A percentile compares a stretch with the other conserved stretches of the same genome.
Evolutionary conservation across 2,888 invertebrate genomes (phyloP).

Genomic region (Mythimna ferrago): DNA sequence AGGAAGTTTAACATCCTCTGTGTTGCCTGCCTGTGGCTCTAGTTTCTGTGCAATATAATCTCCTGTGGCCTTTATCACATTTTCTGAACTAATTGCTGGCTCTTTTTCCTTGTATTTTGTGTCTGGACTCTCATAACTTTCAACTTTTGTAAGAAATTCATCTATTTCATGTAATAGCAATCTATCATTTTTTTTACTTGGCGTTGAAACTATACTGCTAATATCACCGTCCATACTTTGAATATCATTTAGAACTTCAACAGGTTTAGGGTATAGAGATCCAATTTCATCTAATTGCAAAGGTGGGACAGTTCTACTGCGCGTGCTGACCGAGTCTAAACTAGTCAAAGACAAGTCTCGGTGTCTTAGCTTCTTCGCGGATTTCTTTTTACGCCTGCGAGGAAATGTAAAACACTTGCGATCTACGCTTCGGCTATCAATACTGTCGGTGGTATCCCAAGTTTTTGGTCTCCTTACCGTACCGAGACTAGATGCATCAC

Average conservation of each 20-base stretch:
- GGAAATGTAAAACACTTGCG: constrained; percentile 85
- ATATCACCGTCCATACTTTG: constrained; percentile 88
- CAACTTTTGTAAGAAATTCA: constrained; percentile 86
- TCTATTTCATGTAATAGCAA: constrained; percentile 87
- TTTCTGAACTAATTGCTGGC: constrained; percentile 73
- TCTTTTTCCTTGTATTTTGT: constrained; percentile 74
- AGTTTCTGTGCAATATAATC: constrained; percentile 83
- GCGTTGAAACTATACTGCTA: constrained; percentile 86
- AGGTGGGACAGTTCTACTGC: constrained; percentile 67
- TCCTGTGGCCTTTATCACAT: constrained; percentile 85
- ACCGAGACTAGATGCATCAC: constrained; percentile 75
- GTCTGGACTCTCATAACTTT: constrained; percentile 84
- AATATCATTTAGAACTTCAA: constrained; percentile 72
- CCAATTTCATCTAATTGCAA: constrained; percentile 69
- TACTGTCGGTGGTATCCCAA: constrained; percentile 80
- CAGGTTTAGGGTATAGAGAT: constrained; percentile 46
- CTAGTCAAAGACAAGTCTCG: constrained; percentile 80
- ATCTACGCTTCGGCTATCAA: constrained; percentile 78
- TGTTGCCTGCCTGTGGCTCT: constrained; percentile 70
- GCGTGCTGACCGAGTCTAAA: constrained; percentile 73
- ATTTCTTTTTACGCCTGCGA: constrained; percentile 80
- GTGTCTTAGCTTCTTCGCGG: constrained; percentile 67
- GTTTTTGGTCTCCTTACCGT: constrained; percentile 69
- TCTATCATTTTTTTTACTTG: constrained; percentile 86
- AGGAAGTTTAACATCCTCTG: constrained; percentile 77